Percentiles rank a stretch among this genome's conserved stretches.
phyloP scores from a whole-genome alignment of 92 coral and sea anemone species.

The Porites evermanni region DNA sequence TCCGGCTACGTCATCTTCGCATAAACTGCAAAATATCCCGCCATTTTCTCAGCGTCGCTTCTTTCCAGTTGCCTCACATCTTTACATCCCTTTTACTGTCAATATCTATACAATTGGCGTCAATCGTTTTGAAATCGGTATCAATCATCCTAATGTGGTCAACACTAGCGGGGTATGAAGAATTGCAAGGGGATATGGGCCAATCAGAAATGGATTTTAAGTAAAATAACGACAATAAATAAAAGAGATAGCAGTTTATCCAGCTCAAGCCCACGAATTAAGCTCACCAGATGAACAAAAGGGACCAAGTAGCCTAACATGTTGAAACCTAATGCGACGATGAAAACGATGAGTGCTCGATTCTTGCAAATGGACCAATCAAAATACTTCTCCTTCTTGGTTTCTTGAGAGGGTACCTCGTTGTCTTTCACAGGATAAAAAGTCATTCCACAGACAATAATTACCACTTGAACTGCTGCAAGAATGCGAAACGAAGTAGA shows the following conservation, averaged over 20 bases:
- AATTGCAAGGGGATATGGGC: too few relatives aligned
- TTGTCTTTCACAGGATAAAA: constrained; percentile 22
- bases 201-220: too few relatives aligned
- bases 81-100: too few relatives aligned
- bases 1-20: too few relatives aligned
- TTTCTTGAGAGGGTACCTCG: not conserved
- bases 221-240: not conserved
- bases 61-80: too few relatives aligned
- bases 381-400: constrained; percentile 40
- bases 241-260: not conserved
- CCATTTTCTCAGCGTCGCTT: too few relatives aligned
- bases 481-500: constrained; percentile 42
- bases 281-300: constrained; percentile 66
- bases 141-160: too few relatives aligned
- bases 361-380: constrained; percentile 50
- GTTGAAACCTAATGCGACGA: constrained; percentile 30
- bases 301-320: constrained; percentile 69
- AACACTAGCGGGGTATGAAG: too few relatives aligned
- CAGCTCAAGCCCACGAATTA: not conserved
- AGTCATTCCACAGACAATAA: constrained; percentile 28
- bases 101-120: too few relatives aligned
- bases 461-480: constrained; percentile 35
- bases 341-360: constrained; percentile 34
- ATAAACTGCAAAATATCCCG: too few relatives aligned
- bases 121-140: too few relatives aligned